Evolutionary conservation across 2,113 vertebrate species (phyloP), one percentile per base, ranked within the genome.

Genomic region (Poeciliopsis retropinna): DNA sequence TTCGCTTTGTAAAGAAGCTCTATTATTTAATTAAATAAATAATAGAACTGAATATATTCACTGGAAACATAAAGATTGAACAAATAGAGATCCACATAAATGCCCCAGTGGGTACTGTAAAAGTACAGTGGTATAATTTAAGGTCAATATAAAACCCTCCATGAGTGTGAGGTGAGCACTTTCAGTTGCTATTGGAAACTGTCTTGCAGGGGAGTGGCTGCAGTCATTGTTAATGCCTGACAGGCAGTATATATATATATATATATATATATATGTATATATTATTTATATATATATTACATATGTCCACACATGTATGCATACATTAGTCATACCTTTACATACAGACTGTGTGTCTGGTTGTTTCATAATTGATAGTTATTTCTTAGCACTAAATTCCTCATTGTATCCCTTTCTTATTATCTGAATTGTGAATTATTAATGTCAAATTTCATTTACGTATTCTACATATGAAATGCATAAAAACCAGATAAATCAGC

Each of bases 151-250:
- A 37, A 80, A 72, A 68, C 15, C 64, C 22, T 75, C 31, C 17
- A 77, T 30, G 51, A 76, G 28, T 30, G 66, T 57, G 51, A n/a
- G n/a, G 51, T 7, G 17, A 57, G 51, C n/a, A n/a, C 25, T 34
- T 81, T 67, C 81, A 82, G 88, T 92, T 92, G 91, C 90, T 72
- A 89, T 83, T 86, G 90, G 90, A 89, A 91, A 92, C 91, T 82
- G 86, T 80, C 74, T 82, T 47, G 28, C n/a, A 41, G 67, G 71
- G 76, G 77, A 84, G 82, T 73, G 79, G 64, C 69, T 76, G 61
- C 10, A 32, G 41, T 63, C 32, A 12, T 28, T 25, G 10, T 57
- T 47, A 47, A 47, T 47, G 25, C 51, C 51, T 57, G 51, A 17
- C 44, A 19, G 44, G 4, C 4, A n/a, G n/a, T n/a, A n/a, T n/a